Conservation (phyloP, 2,113 vertebrate genomes). For the Lucifuga dentata region DNA sequence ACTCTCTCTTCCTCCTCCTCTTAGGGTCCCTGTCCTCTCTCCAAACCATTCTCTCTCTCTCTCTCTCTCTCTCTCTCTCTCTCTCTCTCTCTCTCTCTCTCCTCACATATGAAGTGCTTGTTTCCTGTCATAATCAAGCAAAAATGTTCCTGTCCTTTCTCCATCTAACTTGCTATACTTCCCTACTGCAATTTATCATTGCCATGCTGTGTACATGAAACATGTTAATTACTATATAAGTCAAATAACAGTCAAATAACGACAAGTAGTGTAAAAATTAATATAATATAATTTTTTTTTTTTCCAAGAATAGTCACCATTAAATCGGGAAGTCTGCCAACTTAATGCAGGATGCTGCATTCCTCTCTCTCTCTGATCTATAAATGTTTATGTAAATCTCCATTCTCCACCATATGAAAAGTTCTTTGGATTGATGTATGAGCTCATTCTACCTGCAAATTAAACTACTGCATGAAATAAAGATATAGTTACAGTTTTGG, state of each 20-base stretch:
- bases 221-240: conserved; percentile 48
- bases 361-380: conserved; percentile 47
- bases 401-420: conserved; percentile 4
- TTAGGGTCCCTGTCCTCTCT: conserved; percentile 18
- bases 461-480: neutral
- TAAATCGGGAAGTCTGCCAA: conserved; percentile 43
- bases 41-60: too few relatives aligned
- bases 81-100: conserved; percentile 28
- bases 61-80: neutral
- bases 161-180: conserved; percentile 40
- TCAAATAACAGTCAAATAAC: conserved; percentile 48
- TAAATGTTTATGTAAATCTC: conserved; percentile 29
- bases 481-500: conserved; percentile 18
- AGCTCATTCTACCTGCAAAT: conserved; percentile 17
- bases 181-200: conserved; percentile 41
- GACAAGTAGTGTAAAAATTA: conserved; percentile 54
- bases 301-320: conserved; percentile 53
- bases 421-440: neutral
- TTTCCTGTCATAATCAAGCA: conserved; percentile 35
- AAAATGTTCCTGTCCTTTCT: conserved; percentile 38
- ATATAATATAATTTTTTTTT: conserved; percentile 20
- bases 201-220: conserved; percentile 17
- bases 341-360: conserved; percentile 27
- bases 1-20: conserved; percentile 15
- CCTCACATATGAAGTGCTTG: neutral